These are phyloP conservation scores for Sparus aurata DNA, from an alignment of 2,797 vertebrate species.

Conservation along the genomic window DNA sequence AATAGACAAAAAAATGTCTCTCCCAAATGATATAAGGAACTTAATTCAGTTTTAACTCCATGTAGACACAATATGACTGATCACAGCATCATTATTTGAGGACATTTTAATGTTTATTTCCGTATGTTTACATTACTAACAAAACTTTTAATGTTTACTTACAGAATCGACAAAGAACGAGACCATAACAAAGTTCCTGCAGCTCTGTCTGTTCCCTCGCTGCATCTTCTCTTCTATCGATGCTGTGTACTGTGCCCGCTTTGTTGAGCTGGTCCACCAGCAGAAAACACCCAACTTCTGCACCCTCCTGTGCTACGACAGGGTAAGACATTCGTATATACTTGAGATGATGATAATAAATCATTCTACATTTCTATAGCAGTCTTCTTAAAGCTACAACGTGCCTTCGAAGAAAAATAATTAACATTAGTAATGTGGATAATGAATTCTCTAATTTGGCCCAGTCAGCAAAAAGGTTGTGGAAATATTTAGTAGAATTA, in stretches of 20 bases:
- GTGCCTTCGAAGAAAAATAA: neutral
- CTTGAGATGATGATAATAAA: neutral
- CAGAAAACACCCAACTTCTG: constrained; percentile 99
- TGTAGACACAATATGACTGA: neutral
- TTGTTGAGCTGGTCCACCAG: constrained; percentile 98
- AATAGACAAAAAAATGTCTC: neutral
- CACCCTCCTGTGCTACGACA: constrained; percentile 97
- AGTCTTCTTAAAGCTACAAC: neutral
- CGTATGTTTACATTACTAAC: constrained; percentile 14
- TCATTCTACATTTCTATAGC: neutral
- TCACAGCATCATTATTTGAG: neutral
- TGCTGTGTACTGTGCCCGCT: constrained; percentile 97
- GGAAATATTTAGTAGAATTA: constrained; percentile 5
- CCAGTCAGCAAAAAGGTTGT: neutral
- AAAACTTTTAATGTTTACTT: constrained; percentile 33
- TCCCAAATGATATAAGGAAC: too few relatives aligned
- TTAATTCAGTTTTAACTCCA: neutral
- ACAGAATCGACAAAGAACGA: constrained; percentile 99
- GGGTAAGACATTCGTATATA: constrained; percentile 84
- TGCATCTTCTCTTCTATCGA: constrained; percentile 99
- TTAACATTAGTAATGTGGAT: constrained; percentile 13
- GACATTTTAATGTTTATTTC: neutral
- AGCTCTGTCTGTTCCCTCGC: constrained; percentile 98
- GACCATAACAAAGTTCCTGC: constrained; percentile 99
- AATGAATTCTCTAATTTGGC: neutral